Base-by-base conservation (phyloP, 2,113 vertebrate species). In the Mustela nigripes region DNA sequence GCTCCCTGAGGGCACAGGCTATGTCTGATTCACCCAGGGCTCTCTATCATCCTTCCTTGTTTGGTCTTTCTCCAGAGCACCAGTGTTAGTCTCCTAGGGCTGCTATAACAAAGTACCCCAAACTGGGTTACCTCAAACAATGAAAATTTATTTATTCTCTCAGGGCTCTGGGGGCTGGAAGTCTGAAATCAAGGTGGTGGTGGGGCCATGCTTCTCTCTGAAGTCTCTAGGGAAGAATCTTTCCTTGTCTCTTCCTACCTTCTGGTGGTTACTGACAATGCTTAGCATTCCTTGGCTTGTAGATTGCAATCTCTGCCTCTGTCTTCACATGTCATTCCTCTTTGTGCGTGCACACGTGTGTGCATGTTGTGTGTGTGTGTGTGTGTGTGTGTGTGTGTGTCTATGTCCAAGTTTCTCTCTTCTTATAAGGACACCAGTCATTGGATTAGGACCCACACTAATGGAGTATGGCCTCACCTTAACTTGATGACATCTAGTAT, bases 61-160 rank as follows among this genome's bases (percentile, higher is more conserved):
- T 73, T 84, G 87, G 28, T 33, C 42, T 91, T 93, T 88, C 91
- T 90, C 62, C 76, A 92, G 71, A 94, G n/a, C 28, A 69, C 33
- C 56, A 39, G 19, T 73, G 33, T 81, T 82, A 48, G 36, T 69
- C 63, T 92, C 42, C 69, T 63, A 48, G 24, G 63, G 42, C 26
- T 95, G 42, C n/a, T 12, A 0, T 67, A 80, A 95, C 21, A 33
- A 95, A 86, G 67, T 69, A 48, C 36, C 67, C 83, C 28, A 89
- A n/a, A 91, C 78, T 6, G 18, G 16, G 71, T 73, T 36, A 76
- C 82, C 56, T 79, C 14, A 71, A 92, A 60, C 58, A 94, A 58
- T 28, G 10, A 14, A 80, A 79, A 89, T 36, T 58, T 56, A 89
- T 42, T 58, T 56, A 92, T 73, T 94, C n/a, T 90, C 11, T 95